phyloP scores from a whole-genome alignment of 2,113 vertebrate genomes.

The Mesoclemmys tuberculata region DNA sequence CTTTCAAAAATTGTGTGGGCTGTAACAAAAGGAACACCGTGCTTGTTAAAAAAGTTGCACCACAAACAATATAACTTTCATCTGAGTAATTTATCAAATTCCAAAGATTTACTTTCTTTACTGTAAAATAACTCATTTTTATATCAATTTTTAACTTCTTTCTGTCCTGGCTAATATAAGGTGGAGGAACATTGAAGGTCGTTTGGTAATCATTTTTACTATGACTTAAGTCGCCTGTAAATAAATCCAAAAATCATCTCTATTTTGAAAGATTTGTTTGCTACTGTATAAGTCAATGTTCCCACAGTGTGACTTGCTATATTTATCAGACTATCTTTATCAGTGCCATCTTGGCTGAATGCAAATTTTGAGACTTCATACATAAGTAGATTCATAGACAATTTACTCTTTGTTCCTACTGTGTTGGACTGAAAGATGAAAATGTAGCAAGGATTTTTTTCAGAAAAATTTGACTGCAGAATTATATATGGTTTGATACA shows the following conservation, averaged over 20 bases:
- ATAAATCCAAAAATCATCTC: background rate
- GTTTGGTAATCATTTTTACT: background rate
- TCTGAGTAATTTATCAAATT: background rate
- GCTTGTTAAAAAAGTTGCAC: background rate
- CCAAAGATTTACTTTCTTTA: background rate
- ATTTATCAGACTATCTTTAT: constrained; percentile 54
- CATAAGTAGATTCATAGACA: constrained; percentile 53
- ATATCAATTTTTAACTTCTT: background rate
- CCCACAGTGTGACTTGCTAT: constrained; percentile 22
- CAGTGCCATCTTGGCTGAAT: constrained; percentile 13
- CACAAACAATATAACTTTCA: background rate
- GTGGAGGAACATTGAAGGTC: background rate
- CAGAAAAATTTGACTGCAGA: background rate
- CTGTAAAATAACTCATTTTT: background rate
- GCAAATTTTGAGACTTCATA: constrained; percentile 63
- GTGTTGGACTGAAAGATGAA: background rate
- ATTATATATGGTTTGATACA: background rate
- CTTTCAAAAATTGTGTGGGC: background rate
- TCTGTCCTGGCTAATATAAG: background rate
- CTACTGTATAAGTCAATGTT: constrained; percentile 14
- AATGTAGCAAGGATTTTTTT: constrained; percentile 8
- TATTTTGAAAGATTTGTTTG: background rate
- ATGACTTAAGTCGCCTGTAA: background rate
- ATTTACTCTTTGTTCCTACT: constrained; percentile 48
- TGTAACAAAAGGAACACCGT: background rate